phyloP scores from a whole-genome alignment of 2,797 vertebrate genomes.

The Neopelma chrysocephalum region DNA sequence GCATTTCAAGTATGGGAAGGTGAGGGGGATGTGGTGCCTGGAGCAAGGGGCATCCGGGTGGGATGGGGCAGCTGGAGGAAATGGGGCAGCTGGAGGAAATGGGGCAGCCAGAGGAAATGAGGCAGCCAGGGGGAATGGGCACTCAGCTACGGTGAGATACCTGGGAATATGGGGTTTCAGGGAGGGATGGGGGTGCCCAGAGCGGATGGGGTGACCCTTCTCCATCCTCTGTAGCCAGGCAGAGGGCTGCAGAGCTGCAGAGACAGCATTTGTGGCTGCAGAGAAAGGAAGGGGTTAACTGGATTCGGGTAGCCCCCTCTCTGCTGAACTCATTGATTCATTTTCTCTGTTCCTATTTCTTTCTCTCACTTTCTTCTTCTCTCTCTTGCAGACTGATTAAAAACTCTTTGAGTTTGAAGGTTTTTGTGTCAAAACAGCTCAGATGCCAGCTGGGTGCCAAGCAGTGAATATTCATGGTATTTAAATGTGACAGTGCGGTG shows the following conservation, averaged over 20 bases:
- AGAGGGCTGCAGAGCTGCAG: not conserved
- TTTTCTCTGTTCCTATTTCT: slow-evolving; percentile 56
- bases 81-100: not conserved
- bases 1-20: not conserved
- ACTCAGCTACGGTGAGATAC: not conserved
- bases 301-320: not conserved
- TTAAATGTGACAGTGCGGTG: slow-evolving; percentile 54
- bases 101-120: not conserved
- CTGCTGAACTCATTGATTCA: slow-evolving; percentile 62
- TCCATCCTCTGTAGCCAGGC: not conserved
- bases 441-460: slow-evolving; percentile 65
- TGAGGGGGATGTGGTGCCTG: not conserved
- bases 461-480: slow-evolving; percentile 68
- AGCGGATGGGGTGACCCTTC: not conserved
- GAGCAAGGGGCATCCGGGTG: not conserved
- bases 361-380: slow-evolving; percentile 64
- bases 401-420: slow-evolving; percentile 74
- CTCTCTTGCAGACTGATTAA: slow-evolving; percentile 66
- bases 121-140: not conserved
- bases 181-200: not conserved
- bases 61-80: not conserved
- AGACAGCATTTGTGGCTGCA: not conserved
- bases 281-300: slow-evolving; percentile 50
- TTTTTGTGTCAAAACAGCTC: slow-evolving; percentile 71
- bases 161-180: not conserved